Evolutionary conservation across 2,888 invertebrate genomes (phyloP).

Genomic region (Drosophila tanythrix): DNA sequence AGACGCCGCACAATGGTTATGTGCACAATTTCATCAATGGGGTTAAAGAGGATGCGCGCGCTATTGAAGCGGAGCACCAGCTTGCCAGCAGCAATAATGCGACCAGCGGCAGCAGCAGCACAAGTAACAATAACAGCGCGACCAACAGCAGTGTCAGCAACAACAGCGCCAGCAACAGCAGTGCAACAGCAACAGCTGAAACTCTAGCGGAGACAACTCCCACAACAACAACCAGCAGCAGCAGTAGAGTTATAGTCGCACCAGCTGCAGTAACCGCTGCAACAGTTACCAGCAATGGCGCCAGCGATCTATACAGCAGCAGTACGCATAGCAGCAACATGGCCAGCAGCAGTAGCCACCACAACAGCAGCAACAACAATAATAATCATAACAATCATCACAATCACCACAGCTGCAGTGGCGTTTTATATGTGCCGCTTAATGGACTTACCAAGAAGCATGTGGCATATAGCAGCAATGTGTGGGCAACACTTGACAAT

Average conservation of each 20-base stretch:
- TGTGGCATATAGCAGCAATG: slow-evolving; percentile 65
- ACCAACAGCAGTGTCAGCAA: slow-evolving; percentile 36
- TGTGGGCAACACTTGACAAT: slow-evolving; percentile 38
- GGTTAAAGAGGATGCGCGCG: slow-evolving; percentile 79
- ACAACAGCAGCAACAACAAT: slow-evolving; percentile 8
- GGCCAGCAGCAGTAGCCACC: slow-evolving; percentile 4
- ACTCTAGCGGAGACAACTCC: slow-evolving; percentile 2
- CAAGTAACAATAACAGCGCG: slow-evolving; percentile 18
- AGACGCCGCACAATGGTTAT: slow-evolving; percentile 83
- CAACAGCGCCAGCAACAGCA: slow-evolving; percentile 11
- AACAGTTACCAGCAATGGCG: slow-evolving; percentile 20
- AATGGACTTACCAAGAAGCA: slow-evolving; percentile 62
- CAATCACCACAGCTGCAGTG: slow-evolving; percentile 38
- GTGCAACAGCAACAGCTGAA: slow-evolving; percentile 25
- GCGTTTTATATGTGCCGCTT: slow-evolving; percentile 63
- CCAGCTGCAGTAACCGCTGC: slow-evolving; percentile 11
- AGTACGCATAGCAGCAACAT: slow-evolving; percentile 9
- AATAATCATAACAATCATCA: slow-evolving; percentile 24
- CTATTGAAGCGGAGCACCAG: slow-evolving; percentile 58
- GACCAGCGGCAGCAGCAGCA: neutral
- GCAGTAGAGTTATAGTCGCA: slow-evolving; percentile 1
- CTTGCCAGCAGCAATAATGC: neutral
- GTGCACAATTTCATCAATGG: slow-evolving; percentile 84
- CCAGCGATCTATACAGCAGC: slow-evolving; percentile 7
- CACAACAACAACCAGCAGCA: slow-evolving; percentile 15